phyloP scores from a whole-genome alignment of 2,797 vertebrate species.

The Cyclura pinguis region DNA sequence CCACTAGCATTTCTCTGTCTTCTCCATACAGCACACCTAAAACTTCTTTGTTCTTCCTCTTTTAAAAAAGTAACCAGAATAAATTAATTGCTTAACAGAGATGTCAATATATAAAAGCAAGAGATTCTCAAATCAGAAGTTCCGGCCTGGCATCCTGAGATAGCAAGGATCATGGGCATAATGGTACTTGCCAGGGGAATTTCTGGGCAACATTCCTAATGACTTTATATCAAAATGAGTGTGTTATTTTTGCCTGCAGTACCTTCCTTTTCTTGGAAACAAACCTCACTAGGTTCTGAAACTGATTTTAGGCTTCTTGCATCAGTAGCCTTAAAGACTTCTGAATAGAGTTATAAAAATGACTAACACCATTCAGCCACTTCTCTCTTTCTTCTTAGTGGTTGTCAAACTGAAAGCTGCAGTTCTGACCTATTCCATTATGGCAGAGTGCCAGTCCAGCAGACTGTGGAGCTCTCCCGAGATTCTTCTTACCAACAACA shows the following conservation, averaged over 20 bases:
- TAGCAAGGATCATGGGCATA: not conserved
- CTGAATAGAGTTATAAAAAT: slow-evolving; percentile 6
- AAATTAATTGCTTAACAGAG: not conserved
- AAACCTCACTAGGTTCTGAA: not conserved
- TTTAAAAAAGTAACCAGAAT: not conserved
- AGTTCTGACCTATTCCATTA: not conserved
- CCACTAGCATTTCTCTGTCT: no score
- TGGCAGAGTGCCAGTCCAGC: no score
- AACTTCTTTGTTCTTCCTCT: no score
- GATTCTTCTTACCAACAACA: no score
- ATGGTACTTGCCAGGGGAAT: not conserved
- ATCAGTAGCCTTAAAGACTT: not conserved
- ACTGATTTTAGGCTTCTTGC: not conserved
- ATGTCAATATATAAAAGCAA: not conserved
- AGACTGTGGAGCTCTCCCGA: no score
- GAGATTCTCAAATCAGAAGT: not conserved
- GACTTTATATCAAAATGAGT: not conserved
- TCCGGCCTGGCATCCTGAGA: not conserved
- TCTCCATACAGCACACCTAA: no score
- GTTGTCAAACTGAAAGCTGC: not conserved
- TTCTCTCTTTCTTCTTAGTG: not conserved
- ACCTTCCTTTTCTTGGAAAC: not conserved
- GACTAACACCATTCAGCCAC: not conserved
- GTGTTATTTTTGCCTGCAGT: not conserved
- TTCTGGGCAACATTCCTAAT: not conserved